Evolutionary conservation across 64 coral and sea anemone genomes (phyloP).

Genomic region (Stichodactyla mertensii): DNA sequence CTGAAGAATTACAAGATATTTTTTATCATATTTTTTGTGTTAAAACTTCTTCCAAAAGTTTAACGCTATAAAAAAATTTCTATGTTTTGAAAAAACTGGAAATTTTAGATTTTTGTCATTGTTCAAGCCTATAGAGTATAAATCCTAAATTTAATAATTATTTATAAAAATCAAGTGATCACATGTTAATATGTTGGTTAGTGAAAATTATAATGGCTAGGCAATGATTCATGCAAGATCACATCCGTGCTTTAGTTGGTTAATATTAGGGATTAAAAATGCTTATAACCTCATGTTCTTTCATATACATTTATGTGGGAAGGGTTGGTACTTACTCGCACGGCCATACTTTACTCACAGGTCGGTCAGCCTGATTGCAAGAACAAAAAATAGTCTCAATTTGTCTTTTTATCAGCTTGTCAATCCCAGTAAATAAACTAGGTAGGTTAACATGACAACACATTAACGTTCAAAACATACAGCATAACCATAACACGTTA

Average conservation of each 20-base stretch:
- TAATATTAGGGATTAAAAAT: slow-evolving; percentile 8
- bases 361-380: slow-evolving; percentile 18
- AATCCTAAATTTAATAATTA: background rate
- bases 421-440: slow-evolving; percentile 5
- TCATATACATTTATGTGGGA: background rate
- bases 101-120: too few species aligned
- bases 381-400: slow-evolving; percentile 12
- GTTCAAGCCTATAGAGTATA: background rate
- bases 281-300: background rate
- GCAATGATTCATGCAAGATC: background rate
- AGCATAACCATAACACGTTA: background rate
- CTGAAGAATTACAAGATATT: background rate
- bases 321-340: slow-evolving; percentile 12
- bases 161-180: slow-evolving; percentile 18
- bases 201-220: background rate
- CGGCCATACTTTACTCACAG: slow-evolving; percentile 20
- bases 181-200: background rate
- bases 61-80: background rate
- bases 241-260: slow-evolving; percentile 5
- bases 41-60: background rate
- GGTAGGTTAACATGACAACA: background rate
- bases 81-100: background rate
- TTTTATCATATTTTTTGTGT: background rate
- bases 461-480: background rate
- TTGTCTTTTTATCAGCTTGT: background rate